Evolutionary conservation across 1,140 invertebrate genomes (phyloP).

Genomic region (Brachionus rotundiformis): DNA sequence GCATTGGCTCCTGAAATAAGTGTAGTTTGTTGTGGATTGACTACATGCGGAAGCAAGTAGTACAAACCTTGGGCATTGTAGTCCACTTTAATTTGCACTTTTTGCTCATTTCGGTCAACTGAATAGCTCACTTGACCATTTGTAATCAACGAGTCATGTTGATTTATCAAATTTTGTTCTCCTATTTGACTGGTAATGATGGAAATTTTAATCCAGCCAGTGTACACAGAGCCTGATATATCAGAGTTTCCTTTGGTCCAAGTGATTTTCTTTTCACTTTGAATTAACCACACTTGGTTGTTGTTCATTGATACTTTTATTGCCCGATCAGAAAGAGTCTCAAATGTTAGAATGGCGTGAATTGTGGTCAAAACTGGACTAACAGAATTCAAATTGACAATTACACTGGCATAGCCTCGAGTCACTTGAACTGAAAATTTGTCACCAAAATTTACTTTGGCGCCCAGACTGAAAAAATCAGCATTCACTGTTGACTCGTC

Average conservation of each 20-base stretch:
- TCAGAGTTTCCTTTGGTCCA: not conserved
- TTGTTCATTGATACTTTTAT: conserved; percentile 32
- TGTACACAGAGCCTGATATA: not conserved
- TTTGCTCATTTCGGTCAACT: not conserved
- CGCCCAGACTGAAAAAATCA: conserved; percentile 4
- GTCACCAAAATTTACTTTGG: conserved; percentile 18
- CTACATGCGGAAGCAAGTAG: conserved; percentile 27
- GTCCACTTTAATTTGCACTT: conserved; percentile 8
- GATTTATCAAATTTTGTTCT: not conserved
- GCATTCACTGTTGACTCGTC: conserved; percentile 3
- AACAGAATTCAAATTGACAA: conserved; percentile 1
- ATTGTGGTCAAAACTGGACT: not conserved
- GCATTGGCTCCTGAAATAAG: conserved; percentile 1
- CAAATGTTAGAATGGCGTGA: conserved; percentile 25
- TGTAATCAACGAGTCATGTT: not conserved
- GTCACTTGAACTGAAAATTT: conserved; percentile 3
- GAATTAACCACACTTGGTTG: conserved; percentile 21
- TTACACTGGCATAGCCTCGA: conserved; percentile 3
- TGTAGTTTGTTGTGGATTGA: conserved; percentile 1
- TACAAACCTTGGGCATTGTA: conserved; percentile 1
- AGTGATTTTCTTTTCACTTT: not conserved
- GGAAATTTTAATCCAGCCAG: conserved; percentile 10
- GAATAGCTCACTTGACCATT: conserved; percentile 15
- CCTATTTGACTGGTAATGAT: not conserved
- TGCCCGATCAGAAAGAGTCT: not conserved